Percentiles rank a stretch among this genome's conserved stretches.
These are phyloP conservation scores for Zygaena filipendulae DNA, from an alignment of 2,888 invertebrate genomes.

Conservation along the genomic window DNA sequence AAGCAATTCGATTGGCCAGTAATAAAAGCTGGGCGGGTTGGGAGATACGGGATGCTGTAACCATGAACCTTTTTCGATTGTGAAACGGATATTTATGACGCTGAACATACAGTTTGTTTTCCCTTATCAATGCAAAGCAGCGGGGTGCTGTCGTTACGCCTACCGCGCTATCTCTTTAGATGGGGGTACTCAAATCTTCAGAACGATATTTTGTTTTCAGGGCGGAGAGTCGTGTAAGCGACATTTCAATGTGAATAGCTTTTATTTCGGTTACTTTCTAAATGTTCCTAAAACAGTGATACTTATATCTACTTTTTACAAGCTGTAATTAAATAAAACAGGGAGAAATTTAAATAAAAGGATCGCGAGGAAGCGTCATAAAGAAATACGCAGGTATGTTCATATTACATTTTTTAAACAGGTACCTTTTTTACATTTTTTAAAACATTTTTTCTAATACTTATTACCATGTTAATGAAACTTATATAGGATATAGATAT, in stretches of 20 bases:
- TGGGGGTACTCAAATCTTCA: slow-evolving; percentile 29
- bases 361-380: too few relatives aligned
- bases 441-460: too few relatives aligned
- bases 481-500: too few relatives aligned
- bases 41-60: slow-evolving; percentile 39
- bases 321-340: not conserved
- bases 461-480: too few relatives aligned
- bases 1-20: slow-evolving; percentile 35
- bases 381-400: too few relatives aligned
- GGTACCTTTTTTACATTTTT: too few relatives aligned
- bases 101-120: slow-evolving; percentile 33
- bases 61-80: slow-evolving; percentile 20
- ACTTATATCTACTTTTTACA: not conserved
- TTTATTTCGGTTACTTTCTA: too few relatives aligned
- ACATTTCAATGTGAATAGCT: slow-evolving; percentile 22
- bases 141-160: slow-evolving; percentile 39
- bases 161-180: slow-evolving; percentile 33
- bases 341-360: slow-evolving; percentile 1
- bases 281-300: slow-evolving; percentile 21
- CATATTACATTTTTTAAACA: too few relatives aligned
- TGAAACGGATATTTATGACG: slow-evolving; percentile 30
- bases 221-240: slow-evolving; percentile 42
- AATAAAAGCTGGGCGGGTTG: slow-evolving; percentile 36
- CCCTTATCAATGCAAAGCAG: slow-evolving; percentile 25
- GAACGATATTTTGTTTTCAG: slow-evolving; percentile 46